Conservation (phyloP, 2,113 vertebrate species). For the Anser brachyrhynchus region DNA sequence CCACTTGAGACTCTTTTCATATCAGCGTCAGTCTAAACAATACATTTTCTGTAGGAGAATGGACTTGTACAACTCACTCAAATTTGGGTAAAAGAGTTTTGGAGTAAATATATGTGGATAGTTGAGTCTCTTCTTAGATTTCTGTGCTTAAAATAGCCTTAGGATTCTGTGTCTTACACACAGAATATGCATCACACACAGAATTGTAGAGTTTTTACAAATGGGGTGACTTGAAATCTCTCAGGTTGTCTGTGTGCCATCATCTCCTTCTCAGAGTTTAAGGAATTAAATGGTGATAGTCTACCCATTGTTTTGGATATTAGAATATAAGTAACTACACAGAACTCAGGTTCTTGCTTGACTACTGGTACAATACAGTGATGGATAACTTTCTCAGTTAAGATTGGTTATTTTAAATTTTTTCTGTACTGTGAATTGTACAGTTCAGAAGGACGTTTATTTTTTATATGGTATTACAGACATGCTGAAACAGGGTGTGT, state of each 20-base stretch:
- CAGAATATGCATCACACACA: background rate
- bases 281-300: background rate
- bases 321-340: background rate
- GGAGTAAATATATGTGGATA: background rate
- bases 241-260: background rate
- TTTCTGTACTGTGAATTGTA: background rate
- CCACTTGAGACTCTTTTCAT: background rate
- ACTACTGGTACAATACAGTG: background rate
- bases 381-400: background rate
- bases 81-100: background rate
- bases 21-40: background rate
- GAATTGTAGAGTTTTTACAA: background rate
- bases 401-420: background rate
- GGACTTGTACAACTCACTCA: background rate
- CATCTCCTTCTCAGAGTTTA: background rate
- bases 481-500: background rate
- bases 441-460: rapidly evolving
- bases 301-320: background rate
- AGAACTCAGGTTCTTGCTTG: background rate
- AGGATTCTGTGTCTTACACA: background rate
- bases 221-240: background rate
- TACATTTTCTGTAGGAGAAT: background rate
- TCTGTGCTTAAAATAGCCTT: background rate
- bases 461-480: background rate
- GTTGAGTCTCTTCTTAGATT: background rate